Percentiles rank a stretch among this genome's conserved stretches.
phyloP scores from a whole-genome alignment of 92 coral and sea anemone species.

The Phymanthus crucifer region DNA sequence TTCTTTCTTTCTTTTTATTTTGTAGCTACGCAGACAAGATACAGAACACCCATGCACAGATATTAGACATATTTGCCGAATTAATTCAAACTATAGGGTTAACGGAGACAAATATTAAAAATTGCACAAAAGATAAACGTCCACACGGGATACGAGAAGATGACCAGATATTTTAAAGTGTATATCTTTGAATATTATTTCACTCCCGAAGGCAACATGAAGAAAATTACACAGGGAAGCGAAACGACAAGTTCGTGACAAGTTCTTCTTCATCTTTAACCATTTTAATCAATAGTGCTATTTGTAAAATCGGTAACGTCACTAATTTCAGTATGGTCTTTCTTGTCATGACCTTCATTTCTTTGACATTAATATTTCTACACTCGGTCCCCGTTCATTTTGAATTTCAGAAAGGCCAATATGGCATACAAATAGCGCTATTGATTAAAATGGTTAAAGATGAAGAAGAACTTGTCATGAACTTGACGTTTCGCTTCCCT shows the following conservation, averaged over 20 bases:
- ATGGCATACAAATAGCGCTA: no score
- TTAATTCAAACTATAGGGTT: not conserved
- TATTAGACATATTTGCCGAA: conserved; percentile 33
- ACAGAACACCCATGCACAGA: conserved; percentile 98
- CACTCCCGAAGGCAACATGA: not conserved
- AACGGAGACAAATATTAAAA: not conserved
- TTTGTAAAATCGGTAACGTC: no score
- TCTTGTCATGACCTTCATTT: no score
- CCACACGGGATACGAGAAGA: not conserved
- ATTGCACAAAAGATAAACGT: not conserved
- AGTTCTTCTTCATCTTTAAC: not conserved
- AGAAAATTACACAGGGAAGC: not conserved
- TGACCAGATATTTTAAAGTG: no score
- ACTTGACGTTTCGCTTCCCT: not conserved
- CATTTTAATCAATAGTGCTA: no score
- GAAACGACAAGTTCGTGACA: not conserved
- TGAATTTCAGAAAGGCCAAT: not conserved
- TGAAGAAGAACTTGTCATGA: not conserved
- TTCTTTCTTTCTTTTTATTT: not conserved
- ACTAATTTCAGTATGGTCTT: no score
- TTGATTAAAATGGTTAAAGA: no score
- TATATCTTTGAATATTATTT: not conserved
- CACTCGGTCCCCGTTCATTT: no score
- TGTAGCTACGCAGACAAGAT: conserved; percentile 82
- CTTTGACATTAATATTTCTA: no score